Evolutionary conservation across 2,797 vertebrate genomes (phyloP).

Genomic region (Kryptolebias ocellatus): DNA sequence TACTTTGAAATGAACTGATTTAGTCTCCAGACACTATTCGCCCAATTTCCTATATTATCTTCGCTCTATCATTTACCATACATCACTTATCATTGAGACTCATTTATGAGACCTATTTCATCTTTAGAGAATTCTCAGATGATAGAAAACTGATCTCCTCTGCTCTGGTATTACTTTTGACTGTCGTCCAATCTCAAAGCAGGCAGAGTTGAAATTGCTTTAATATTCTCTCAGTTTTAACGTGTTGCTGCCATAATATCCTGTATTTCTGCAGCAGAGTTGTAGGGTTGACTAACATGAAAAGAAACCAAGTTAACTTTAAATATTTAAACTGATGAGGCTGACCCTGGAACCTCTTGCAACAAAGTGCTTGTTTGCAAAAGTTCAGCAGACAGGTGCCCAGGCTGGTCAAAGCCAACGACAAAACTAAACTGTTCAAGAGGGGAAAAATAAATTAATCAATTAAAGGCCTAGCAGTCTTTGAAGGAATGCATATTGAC

Average conservation of each 20-base stretch:
- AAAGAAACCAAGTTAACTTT: conserved; percentile 52
- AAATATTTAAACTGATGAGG: conserved; percentile 55
- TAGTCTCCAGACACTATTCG: conserved; percentile 71
- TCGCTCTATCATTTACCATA: conserved; percentile 72
- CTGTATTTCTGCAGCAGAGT: conserved; percentile 59
- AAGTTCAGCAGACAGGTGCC: conserved; percentile 1
- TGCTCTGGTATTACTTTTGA: conserved; percentile 76
- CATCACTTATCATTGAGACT: conserved; percentile 79
- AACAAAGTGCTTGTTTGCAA: conserved; percentile 24
- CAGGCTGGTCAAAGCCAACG: conserved; percentile 3
- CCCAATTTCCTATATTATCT: conserved; percentile 77
- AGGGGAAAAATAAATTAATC: no score
- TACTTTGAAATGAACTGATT: conserved; percentile 80
- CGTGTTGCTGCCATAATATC: conserved; percentile 53
- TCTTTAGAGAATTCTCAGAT: conserved; percentile 73
- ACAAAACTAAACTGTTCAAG: conserved; percentile 1
- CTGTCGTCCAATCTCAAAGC: conserved; percentile 69
- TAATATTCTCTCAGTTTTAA: conserved; percentile 75
- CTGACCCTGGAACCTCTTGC: conserved; percentile 16
- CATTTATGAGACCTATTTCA: conserved; percentile 78
- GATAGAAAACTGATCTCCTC: conserved; percentile 80
- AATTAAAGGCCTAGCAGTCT: no score
- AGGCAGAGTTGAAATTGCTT: conserved; percentile 70
- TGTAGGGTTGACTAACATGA: conserved; percentile 54
- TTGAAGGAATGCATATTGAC: no score